Evolutionary conservation across 2,888 invertebrate species (phyloP).

Genomic region (Danaus chrysippus): DNA sequence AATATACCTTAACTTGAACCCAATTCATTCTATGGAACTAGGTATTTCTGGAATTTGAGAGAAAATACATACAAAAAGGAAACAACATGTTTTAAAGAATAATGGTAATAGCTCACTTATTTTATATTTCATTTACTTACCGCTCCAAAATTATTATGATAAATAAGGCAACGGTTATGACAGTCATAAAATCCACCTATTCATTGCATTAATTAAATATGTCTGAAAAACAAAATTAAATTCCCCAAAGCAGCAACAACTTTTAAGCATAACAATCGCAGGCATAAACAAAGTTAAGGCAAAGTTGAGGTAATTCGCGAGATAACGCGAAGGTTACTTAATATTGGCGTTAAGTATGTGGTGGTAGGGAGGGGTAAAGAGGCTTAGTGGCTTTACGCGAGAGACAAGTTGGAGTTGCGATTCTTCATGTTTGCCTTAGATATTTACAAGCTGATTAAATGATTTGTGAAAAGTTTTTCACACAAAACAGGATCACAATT

Average conservation of each 20-base stretch:
- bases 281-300: conserved; percentile 44
- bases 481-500: not conserved
- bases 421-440: conserved; percentile 32
- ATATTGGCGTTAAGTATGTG: conserved; percentile 73
- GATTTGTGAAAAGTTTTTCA: conserved; percentile 24
- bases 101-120: not conserved
- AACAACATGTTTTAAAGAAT: not conserved
- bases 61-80: not conserved
- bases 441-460: conserved; percentile 33
- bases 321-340: conserved; percentile 54
- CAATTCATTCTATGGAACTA: conserved; percentile 39
- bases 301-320: conserved; percentile 46
- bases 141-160: no score
- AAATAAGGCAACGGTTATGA: no score
- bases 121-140: no score
- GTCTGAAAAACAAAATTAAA: not conserved
- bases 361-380: conserved; percentile 63
- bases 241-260: conserved; percentile 16
- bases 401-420: conserved; percentile 35
- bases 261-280: conserved; percentile 42
- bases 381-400: conserved; percentile 61
- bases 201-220: not conserved
- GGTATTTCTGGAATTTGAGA: not conserved
- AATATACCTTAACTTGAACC: conserved; percentile 61
- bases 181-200: no score